phyloP scores from a whole-genome alignment of 2,797 vertebrate genomes.

The Euthynnus affinis region DNA sequence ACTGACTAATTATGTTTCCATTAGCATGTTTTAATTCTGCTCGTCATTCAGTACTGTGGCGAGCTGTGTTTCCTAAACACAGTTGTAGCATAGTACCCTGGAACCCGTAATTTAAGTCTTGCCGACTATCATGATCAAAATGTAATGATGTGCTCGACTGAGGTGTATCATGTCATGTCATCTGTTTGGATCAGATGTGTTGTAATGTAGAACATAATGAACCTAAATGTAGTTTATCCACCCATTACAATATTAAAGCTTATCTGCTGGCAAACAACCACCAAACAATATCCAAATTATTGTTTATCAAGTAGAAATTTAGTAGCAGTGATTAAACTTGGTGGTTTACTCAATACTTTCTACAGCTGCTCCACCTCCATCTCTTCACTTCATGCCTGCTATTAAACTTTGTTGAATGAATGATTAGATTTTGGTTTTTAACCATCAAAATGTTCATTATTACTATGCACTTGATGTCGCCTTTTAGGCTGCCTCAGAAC shows the following conservation, averaged over 20 bases:
- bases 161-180: background rate
- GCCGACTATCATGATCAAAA: background rate
- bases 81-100: background rate
- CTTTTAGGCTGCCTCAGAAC: background rate
- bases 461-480: background rate
- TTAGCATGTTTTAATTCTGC: background rate
- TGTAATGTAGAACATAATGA: background rate
- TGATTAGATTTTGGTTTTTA: background rate
- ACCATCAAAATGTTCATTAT: background rate
- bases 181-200: background rate
- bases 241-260: background rate
- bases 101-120: background rate
- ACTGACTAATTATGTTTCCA: conserved; percentile 8
- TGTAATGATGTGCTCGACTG: background rate
- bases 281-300: background rate
- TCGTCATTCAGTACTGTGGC: background rate
- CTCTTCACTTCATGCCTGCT: background rate
- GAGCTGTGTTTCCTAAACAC: no score
- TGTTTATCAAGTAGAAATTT: background rate
- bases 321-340: background rate
- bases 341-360: background rate
- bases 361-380: background rate
- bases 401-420: background rate
- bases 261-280: background rate
- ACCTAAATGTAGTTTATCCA: background rate